A percentile compares a stretch with the other conserved stretches of the same genome.
These are phyloP conservation scores for Drosophila merina DNA, from an alignment of 2,888 invertebrate genomes.

Conservation along the genomic window DNA sequence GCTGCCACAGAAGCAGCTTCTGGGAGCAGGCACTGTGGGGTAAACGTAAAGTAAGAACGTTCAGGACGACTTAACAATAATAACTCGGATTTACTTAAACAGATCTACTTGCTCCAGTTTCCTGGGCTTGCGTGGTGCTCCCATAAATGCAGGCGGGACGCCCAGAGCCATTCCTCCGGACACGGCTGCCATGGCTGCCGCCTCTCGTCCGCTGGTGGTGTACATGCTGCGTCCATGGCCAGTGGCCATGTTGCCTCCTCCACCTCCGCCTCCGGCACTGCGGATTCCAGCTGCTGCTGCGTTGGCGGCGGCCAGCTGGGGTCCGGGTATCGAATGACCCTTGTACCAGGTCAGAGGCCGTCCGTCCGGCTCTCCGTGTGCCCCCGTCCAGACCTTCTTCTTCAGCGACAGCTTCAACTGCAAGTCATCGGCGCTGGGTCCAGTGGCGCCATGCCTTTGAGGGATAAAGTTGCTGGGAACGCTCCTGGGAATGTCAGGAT, in stretches of 20 bases:
- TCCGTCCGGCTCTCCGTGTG: slow-evolving; percentile 69
- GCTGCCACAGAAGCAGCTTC: slow-evolving; percentile 85
- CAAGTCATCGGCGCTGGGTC: slow-evolving; percentile 72
- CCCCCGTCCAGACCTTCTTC: slow-evolving; percentile 90
- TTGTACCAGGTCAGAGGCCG: slow-evolving; percentile 89
- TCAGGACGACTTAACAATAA: too few species aligned
- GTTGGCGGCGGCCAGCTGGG: slow-evolving; percentile 32
- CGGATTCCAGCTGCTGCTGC: slow-evolving; percentile 19
- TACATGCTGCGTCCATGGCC: slow-evolving; percentile 17
- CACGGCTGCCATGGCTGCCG: slow-evolving; percentile 44
- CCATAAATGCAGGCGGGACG: slow-evolving; percentile 47
- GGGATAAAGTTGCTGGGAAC: slow-evolving; percentile 61
- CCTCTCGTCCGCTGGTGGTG: slow-evolving; percentile 12
- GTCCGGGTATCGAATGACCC: slow-evolving; percentile 76
- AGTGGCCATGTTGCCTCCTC: background rate
- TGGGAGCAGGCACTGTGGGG: slow-evolving; percentile 87
- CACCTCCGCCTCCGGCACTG: slow-evolving; percentile 82
- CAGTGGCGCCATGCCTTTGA: slow-evolving; percentile 39
- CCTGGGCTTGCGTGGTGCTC: slow-evolving; percentile 47
- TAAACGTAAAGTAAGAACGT: background rate
- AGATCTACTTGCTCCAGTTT: slow-evolving; percentile 66
- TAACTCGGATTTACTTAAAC: slow-evolving; percentile 53
- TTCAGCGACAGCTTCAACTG: slow-evolving; percentile 89
- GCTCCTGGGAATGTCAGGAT: slow-evolving; percentile 18
- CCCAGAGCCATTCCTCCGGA: slow-evolving; percentile 14